phyloP scores from a whole-genome alignment of 2,113 vertebrate genomes.

The Psilopogon haemacephalus region DNA sequence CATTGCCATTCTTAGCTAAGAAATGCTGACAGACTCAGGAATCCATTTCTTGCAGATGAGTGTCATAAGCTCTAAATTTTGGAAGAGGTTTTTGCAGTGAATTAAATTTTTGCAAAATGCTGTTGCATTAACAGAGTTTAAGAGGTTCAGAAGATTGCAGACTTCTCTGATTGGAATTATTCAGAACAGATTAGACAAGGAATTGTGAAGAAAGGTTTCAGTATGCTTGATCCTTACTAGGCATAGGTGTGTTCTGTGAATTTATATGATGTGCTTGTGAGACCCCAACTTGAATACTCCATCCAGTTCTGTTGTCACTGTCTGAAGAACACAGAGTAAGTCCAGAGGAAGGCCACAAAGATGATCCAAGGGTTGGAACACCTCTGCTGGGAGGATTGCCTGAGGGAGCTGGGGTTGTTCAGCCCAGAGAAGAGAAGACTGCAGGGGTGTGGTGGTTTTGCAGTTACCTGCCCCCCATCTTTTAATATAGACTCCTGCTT shows the following conservation, averaged over 20 bases:
- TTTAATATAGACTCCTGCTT: no score
- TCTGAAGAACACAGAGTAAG: no score
- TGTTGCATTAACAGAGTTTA: neutral
- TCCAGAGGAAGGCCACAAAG: no score
- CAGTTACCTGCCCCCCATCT: no score
- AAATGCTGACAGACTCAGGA: neutral
- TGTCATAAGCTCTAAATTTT: neutral
- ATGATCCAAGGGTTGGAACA: no score
- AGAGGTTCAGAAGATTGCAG: neutral
- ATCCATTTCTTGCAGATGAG: neutral
- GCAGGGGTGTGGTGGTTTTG: no score
- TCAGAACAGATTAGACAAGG: neutral
- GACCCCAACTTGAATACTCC: no score
- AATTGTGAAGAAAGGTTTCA: neutral
- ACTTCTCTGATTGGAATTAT: neutral
- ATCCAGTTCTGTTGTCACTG: no score
- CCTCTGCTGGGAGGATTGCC: no score
- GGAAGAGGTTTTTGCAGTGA: neutral
- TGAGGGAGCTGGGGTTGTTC: no score
- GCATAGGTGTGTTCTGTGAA: neutral
- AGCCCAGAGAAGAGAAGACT: no score
- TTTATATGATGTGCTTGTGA: neutral
- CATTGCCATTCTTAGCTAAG: neutral
- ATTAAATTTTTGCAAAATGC: neutral
- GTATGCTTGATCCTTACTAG: neutral